phyloP scores from a whole-genome alignment of 2,888 invertebrate species.

The Latheticus oryzae region DNA sequence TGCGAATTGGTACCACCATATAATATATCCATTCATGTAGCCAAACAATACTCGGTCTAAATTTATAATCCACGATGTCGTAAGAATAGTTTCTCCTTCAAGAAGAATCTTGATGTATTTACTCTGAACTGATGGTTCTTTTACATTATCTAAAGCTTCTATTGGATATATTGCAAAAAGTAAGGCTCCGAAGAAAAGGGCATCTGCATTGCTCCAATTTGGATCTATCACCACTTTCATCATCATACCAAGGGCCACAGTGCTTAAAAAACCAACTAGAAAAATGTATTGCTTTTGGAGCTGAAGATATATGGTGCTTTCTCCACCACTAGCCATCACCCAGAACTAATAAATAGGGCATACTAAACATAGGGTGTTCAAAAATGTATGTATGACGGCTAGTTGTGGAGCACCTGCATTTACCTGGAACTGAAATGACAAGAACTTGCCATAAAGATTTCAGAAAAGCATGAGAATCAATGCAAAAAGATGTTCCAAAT shows the following conservation, averaged over 20 bases:
- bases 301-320: too few species aligned
- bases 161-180: constrained; percentile 2
- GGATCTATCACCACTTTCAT: constrained; percentile 10
- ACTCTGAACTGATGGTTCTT: not conserved
- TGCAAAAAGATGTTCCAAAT: constrained; percentile 9
- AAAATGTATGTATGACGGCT: not conserved
- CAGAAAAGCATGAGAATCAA: constrained; percentile 19
- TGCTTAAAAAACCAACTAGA: not conserved
- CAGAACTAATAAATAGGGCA: too few species aligned
- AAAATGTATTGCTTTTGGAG: not conserved
- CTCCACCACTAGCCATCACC: too few species aligned
- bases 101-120: constrained; percentile 15
- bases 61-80: not conserved
- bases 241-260: constrained; percentile 1
- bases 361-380: not conserved
- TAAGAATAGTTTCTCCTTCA: constrained; percentile 21
- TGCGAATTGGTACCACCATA: constrained; percentile 15
- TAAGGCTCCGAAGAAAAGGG: constrained; percentile 4
- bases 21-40: not conserved
- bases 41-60: not conserved
- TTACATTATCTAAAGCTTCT: not conserved
- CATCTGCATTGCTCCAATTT: constrained; percentile 1
- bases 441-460: constrained; percentile 10
- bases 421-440: constrained; percentile 13
- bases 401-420: not conserved